Evolutionary conservation across 2,797 vertebrate species (phyloP).

Genomic region (Acomys russatus): DNA sequence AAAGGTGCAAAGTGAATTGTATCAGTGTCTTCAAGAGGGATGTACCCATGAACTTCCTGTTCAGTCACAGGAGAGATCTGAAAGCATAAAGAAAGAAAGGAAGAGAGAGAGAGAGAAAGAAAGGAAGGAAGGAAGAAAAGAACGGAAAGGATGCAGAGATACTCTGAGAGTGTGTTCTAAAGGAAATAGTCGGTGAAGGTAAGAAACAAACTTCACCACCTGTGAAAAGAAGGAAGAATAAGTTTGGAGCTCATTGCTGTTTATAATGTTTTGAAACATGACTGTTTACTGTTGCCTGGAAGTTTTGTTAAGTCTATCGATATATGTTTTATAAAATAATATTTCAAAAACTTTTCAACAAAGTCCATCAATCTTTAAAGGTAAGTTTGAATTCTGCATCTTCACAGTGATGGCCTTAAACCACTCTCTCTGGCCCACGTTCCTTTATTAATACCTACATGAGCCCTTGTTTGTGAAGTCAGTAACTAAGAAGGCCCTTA

Average conservation of each 20-base stretch:
- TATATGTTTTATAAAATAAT: background rate
- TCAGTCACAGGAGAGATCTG: background rate
- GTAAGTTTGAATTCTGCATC: constrained; percentile 57
- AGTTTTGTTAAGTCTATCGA: background rate
- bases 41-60: background rate
- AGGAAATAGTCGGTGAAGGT: background rate
- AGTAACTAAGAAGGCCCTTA: constrained; percentile 35
- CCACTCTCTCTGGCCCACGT: background rate
- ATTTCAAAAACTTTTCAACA: constrained; percentile 58
- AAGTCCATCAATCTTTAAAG: constrained; percentile 31
- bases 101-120: background rate
- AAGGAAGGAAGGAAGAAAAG: background rate
- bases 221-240: background rate
- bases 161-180: background rate
- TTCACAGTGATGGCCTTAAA: constrained; percentile 45
- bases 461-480: constrained; percentile 47
- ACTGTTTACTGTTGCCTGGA: background rate
- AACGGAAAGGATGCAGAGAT: background rate
- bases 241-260: background rate
- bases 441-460: constrained; percentile 57
- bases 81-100: background rate
- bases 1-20: background rate
- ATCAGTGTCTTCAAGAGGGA: background rate
- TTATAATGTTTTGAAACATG: constrained; percentile 33
- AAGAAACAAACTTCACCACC: background rate